These are phyloP conservation scores for Adelosebastes latens DNA, from an alignment of 2,797 vertebrate species.

Conservation along the genomic window DNA sequence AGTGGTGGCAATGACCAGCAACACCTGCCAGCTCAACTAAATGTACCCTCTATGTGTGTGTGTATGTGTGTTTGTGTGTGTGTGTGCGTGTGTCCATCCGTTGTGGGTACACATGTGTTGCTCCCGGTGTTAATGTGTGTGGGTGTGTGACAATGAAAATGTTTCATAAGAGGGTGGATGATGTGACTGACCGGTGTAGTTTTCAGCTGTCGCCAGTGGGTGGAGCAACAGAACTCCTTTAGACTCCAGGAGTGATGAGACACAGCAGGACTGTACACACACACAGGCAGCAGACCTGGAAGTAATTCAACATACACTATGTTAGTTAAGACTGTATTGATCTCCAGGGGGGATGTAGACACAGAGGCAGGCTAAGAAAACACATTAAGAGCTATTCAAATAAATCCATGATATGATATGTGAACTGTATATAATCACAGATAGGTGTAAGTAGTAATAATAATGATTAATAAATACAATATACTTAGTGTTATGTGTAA, in stretches of 20 bases:
- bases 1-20: conserved; percentile 52
- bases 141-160: conserved; percentile 26
- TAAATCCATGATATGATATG: background rate
- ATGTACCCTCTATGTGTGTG: conserved; percentile 25
- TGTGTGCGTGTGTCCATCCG: background rate
- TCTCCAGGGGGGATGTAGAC: too few species aligned
- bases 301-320: background rate
- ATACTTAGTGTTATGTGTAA: background rate
- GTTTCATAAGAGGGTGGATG: background rate
- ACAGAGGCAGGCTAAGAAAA: background rate
- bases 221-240: conserved; percentile 68
- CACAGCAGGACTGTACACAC: too few species aligned
- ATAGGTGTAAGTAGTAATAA: background rate
- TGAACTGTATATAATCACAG: background rate
- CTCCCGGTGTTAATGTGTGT: conserved; percentile 9
- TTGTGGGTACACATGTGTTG: conserved; percentile 11
- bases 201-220: conserved; percentile 48
- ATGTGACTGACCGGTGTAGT: conserved; percentile 48
- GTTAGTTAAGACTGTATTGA: background rate
- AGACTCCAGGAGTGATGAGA: background rate
- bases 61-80: conserved; percentile 17
- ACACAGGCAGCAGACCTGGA: background rate
- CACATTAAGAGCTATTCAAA: background rate
- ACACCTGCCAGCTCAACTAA: conserved; percentile 59
- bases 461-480: background rate